These are phyloP conservation scores for Sparus aurata DNA, from an alignment of 2,797 vertebrate genomes.

Conservation along the genomic window DNA sequence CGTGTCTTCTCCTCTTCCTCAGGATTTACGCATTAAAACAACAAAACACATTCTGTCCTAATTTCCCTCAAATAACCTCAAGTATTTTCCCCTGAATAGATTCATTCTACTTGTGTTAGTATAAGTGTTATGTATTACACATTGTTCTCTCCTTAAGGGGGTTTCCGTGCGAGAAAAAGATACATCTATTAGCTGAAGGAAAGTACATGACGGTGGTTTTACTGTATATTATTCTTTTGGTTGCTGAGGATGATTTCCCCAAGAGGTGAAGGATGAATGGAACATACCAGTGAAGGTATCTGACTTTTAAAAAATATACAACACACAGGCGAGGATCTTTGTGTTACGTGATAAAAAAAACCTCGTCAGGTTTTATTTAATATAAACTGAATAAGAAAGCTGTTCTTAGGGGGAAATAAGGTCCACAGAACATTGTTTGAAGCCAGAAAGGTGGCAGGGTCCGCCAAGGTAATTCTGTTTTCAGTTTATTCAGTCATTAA, in stretches of 20 bases:
- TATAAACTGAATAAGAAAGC: neutral
- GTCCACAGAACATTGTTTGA: no score
- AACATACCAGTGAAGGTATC: constrained; percentile 30
- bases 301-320: constrained; percentile 34
- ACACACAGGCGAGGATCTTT: constrained; percentile 13
- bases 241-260: constrained; percentile 41
- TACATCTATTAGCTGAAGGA: constrained; percentile 57
- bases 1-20: constrained; percentile 55
- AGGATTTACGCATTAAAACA: constrained; percentile 57
- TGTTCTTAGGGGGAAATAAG: no score
- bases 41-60: constrained; percentile 51
- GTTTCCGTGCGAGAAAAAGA: constrained; percentile 71
- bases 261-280: constrained; percentile 51
- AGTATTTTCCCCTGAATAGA: constrained; percentile 64
- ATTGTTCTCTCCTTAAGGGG: constrained; percentile 71
- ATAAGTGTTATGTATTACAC: constrained; percentile 53
- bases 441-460: no score
- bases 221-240: constrained; percentile 59
- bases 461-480: no score
- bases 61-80: constrained; percentile 64
- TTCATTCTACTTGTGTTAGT: constrained; percentile 58
- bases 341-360: constrained; percentile 22
- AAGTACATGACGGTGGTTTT: constrained; percentile 41
- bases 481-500: no score
- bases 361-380: neutral